Evolutionary conservation across 2,113 vertebrate genomes (phyloP).

Genomic region (Cyanistes caeruleus): DNA sequence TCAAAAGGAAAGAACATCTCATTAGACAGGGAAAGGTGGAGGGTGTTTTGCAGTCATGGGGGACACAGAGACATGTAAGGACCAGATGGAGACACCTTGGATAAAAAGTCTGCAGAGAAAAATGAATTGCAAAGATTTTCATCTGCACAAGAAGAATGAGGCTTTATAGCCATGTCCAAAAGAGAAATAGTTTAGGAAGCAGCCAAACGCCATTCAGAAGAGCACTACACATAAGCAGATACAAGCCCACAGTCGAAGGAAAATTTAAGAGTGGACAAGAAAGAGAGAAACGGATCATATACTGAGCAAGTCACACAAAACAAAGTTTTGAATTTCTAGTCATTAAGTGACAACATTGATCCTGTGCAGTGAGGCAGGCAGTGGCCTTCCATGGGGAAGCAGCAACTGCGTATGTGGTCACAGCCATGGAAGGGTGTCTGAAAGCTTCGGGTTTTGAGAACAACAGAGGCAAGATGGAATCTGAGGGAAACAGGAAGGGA

Average conservation of each 20-base stretch:
- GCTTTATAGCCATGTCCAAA: neutral
- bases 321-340: neutral
- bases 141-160: neutral
- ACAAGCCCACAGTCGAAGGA: neutral
- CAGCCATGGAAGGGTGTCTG: neutral
- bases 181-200: neutral
- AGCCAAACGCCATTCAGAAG: neutral
- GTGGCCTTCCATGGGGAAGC: neutral
- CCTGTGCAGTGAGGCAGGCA: neutral
- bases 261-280: neutral
- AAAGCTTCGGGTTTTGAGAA: neutral
- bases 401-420: rapidly evolving
- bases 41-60: rapidly evolving
- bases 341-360: neutral
- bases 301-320: neutral
- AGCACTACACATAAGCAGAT: neutral
- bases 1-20: neutral
- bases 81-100: neutral
- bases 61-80: neutral
- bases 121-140: neutral
- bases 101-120: neutral
- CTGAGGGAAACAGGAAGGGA: neutral
- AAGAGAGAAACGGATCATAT: neutral
- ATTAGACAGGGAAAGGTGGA: neutral
- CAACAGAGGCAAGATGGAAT: neutral